Conservation (phyloP, 2,113 vertebrate species). For the Gymnocephalus cernua region DNA sequence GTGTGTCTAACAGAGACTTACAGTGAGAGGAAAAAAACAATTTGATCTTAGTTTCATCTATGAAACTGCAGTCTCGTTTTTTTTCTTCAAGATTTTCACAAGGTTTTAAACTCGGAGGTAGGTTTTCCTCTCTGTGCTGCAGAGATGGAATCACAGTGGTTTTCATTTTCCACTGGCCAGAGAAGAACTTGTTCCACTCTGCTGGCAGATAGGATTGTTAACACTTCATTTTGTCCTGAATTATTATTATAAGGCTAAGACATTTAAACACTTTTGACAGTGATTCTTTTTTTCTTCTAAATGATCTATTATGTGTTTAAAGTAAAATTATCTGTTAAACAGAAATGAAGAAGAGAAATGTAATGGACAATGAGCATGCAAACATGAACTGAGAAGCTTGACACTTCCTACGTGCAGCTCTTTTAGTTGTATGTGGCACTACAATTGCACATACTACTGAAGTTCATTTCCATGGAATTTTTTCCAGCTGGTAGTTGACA, state of each 20-base stretch:
- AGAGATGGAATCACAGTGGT: constrained; percentile 49
- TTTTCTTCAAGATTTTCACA: constrained; percentile 29
- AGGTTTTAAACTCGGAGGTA: constrained; percentile 53
- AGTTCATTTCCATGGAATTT: constrained; percentile 8
- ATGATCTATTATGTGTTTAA: background rate
- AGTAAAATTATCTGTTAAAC: background rate
- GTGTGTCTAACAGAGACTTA: constrained; percentile 20
- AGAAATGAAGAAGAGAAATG: background rate
- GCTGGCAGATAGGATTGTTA: constrained; percentile 51
- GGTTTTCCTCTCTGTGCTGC: constrained; percentile 53
- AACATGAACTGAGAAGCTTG: background rate
- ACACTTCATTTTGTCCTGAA: constrained; percentile 51
- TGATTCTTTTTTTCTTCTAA: background rate
- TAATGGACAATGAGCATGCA: background rate
- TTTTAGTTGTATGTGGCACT: background rate
- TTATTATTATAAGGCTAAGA: constrained; percentile 50
- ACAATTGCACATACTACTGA: background rate
- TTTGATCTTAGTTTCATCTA: constrained; percentile 45
- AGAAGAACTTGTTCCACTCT: constrained; percentile 81
- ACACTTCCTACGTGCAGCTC: background rate
- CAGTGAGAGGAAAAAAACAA: constrained; percentile 55
- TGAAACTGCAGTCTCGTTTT: constrained; percentile 28
- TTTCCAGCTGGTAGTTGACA: constrained; percentile 26
- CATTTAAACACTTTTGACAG: constrained; percentile 28
- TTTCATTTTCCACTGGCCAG: constrained; percentile 66